These are phyloP conservation scores for Rhegmatorhina hoffmannsi DNA, from an alignment of 2,113 vertebrate genomes.

Conservation along the genomic window DNA sequence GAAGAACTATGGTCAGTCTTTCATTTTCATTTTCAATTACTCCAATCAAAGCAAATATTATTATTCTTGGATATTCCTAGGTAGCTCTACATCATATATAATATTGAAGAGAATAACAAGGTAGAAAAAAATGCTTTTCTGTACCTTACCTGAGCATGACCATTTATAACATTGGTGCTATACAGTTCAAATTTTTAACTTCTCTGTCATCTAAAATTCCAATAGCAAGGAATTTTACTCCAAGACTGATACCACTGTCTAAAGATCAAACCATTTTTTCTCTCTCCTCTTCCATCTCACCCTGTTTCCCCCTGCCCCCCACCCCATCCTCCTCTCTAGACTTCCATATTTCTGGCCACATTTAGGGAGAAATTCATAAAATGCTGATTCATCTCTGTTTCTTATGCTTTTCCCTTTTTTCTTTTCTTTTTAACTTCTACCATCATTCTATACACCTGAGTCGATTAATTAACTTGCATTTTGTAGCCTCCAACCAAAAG, in stretches of 20 bases:
- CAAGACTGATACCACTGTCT: background rate
- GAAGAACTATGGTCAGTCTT: background rate
- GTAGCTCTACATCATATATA: background rate
- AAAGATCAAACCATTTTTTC: background rate
- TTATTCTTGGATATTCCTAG: background rate
- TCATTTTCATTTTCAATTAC: background rate
- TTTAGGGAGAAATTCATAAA: background rate
- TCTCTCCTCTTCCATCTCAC: background rate
- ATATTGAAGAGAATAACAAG: background rate
- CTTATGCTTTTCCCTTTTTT: background rate
- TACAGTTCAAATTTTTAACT: background rate
- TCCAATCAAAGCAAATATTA: background rate
- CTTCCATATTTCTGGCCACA: background rate
- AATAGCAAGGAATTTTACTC: background rate
- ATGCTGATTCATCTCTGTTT: background rate
- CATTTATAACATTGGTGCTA: background rate
- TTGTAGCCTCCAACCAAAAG: background rate
- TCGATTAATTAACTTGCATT: background rate
- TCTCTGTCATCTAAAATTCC: background rate
- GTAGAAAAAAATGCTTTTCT: background rate
- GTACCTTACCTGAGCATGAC: background rate
- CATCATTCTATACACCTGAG: background rate
- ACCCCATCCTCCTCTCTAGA: background rate
- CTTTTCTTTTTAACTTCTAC: background rate
- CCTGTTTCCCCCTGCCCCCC: background rate